Evolutionary conservation across 2,113 vertebrate species (phyloP), one percentile per base, ranked within the genome.

Genomic region (Cyprinodon brontotheroides): DNA sequence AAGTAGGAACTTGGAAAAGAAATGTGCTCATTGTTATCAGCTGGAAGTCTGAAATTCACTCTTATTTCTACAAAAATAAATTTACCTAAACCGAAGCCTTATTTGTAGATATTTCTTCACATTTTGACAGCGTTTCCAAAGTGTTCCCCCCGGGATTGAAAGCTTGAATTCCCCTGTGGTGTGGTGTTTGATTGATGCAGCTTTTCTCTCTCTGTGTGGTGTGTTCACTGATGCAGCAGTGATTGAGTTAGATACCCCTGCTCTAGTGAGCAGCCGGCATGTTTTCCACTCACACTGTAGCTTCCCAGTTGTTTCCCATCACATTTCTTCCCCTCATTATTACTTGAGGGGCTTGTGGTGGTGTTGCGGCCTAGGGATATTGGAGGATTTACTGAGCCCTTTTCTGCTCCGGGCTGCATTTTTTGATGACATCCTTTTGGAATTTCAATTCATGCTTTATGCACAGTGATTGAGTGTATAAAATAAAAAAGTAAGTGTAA

Each of bases 101-200:
- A 80, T 87, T 87, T 88, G 85, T 88, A 86, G 84, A 80, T 85
- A 78, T 86, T 89, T 81, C 82, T 73, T 81, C 59, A 72, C 37
- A 38, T 86, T 89, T 85, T 53, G 29, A 84, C 73, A 74, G 64
- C 17, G 57, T 84, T 69, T 84, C 68, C 74, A 41, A 81, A 85
- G 74, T 85, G 72, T 80, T 68, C 79, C 90, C 87, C 40, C 22
- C 81, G 86, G 83, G 88, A 17, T 69, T 72, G 38, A 59, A 62
- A 84, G 76, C 71, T 37, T 11, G 70, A 62, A 75, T 65, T 88
- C 82, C 79, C 50, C 82, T 11, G 83, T 68, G 71, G 79, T 4
- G 40, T 59, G 71, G 69, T 61, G 75, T 89, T 82, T 92, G 87
- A 91, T 90, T 86, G 87, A 91, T 91, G 83, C 80, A 72, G 80